A percentile compares a stretch with the other conserved stretches of the same genome.
Conservation (phyloP, 2,113 vertebrate species). For the Percopsis transmontana region DNA sequence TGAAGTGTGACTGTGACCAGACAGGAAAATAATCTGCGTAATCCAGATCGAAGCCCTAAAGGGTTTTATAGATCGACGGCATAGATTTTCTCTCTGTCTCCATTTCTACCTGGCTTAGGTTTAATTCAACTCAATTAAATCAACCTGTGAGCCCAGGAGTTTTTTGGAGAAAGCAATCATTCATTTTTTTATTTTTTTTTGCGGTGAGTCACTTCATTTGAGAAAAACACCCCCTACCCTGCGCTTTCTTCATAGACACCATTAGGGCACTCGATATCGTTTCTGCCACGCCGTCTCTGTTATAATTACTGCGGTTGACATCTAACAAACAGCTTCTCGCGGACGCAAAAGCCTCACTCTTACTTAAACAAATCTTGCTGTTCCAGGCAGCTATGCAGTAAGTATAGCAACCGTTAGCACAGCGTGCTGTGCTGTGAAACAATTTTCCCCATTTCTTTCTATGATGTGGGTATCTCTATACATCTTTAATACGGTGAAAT, state of each 20-base stretch:
- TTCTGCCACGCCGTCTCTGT: conserved; percentile 53
- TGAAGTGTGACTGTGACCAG: conserved; percentile 73
- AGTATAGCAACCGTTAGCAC: background rate
- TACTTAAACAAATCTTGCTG: conserved; percentile 51
- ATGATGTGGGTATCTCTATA: conserved; percentile 34
- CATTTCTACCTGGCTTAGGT: conserved; percentile 77
- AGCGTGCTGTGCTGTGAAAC: too few species aligned
- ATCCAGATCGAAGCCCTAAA: conserved; percentile 80
- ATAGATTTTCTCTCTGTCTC: conserved; percentile 77
- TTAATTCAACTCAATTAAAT: conserved; percentile 82
- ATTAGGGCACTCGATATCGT: conserved; percentile 65
- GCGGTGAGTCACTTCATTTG: conserved; percentile 61
- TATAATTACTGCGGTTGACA: conserved; percentile 68
- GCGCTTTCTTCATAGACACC: conserved; percentile 59
- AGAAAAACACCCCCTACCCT: conserved; percentile 37
- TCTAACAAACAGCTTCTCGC: conserved; percentile 65
- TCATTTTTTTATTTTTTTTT: conserved; percentile 75
- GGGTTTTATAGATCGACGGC: conserved; percentile 79
- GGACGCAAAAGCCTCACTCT: conserved; percentile 47
- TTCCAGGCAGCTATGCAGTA: conserved; percentile 4
- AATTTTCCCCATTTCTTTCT: conserved; percentile 15
- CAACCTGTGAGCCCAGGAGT: conserved; percentile 67
- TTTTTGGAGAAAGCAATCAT: conserved; percentile 70
- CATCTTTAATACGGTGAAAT: conserved; percentile 6
- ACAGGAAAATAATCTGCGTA: conserved; percentile 77